Evolutionary conservation across 1,140 invertebrate genomes (phyloP), one percentile per base, ranked within the genome.

Genomic region (Drosophila prosaltans): DNA sequence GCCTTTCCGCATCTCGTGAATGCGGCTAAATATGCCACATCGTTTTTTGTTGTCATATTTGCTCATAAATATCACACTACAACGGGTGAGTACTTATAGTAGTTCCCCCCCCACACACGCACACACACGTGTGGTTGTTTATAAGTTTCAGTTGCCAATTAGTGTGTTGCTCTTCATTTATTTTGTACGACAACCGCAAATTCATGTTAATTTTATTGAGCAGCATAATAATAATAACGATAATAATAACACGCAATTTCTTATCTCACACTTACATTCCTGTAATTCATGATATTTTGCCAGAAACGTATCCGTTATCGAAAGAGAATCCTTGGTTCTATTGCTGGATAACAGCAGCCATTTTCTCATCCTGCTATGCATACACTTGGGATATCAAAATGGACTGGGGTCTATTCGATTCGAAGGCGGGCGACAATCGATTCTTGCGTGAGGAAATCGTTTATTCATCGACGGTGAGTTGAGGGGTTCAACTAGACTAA

Each of bases 351-450:
- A 93, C 94, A 1, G 94, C 96, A 7, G 95, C 95, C 41, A 92
- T 98, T 9, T 92, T 97, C n/a, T 97, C 95, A 62, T 97, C 97
- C 0, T 94, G 95, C 57, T 98, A 98, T 92, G 96, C 97, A 0
- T 97, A 97, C 88, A 95, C 95, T 4, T 99, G 98, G 98, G 98
- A 99, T 93, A 95, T 99, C 9, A 98, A 97, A 93, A 98, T 99
- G 97, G 98, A 99, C 94, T 99, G 98, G 98, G 98, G 98, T 4
- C 93, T 99, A n/a, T 96, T 99, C 76, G 97, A 98, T 91, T 95
- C 94, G 62, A 96, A 95, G 67, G 95, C 97, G 36, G 91, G 91
- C 59, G 97, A 98, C 93, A 98, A 98, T 93, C 94, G 93, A 90
- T 95, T 96, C 91, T 93, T 97, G 9, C 91, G 96, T 51, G 96